Evolutionary conservation across 2,888 invertebrate species (phyloP).

Genomic region (Scrobipalpa atriplicella): DNA sequence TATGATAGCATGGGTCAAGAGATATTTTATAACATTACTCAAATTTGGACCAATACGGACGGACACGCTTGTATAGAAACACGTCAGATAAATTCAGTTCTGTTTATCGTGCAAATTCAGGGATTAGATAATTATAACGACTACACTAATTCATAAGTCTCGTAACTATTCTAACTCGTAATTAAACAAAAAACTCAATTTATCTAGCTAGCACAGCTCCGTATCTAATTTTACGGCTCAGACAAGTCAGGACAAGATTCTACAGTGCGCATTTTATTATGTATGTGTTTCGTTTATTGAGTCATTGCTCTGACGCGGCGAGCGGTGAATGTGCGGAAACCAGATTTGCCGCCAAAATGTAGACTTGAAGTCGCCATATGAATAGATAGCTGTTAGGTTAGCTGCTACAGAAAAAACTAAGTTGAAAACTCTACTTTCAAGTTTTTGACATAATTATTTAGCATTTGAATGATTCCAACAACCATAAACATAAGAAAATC

Average conservation of each 20-base stretch:
- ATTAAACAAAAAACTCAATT: conserved; percentile 6
- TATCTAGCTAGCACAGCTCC: conserved; percentile 10
- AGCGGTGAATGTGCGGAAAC: conserved; percentile 15
- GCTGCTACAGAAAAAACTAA: no score
- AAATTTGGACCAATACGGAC: background rate
- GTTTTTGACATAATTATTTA: no score
- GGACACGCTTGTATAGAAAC: background rate
- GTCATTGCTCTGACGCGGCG: conserved; percentile 20
- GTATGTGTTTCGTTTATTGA: background rate
- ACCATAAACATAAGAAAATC: no score
- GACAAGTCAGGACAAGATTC: conserved; percentile 11
- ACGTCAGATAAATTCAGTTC: background rate
- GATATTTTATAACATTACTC: background rate
- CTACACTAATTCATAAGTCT: background rate
- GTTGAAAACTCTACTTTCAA: no score
- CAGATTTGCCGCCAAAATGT: conserved; percentile 18
- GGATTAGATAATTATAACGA: background rate
- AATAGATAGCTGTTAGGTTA: background rate
- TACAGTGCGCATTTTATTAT: background rate
- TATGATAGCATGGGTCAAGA: no score
- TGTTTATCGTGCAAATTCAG: background rate
- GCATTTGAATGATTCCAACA: no score
- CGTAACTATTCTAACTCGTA: background rate
- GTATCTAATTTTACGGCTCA: background rate
- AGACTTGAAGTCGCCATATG: background rate